Percentiles rank a stretch among this genome's conserved stretches.
Evolutionary conservation across 2,797 vertebrate genomes (phyloP).

Genomic region (Molossus alvarezi): DNA sequence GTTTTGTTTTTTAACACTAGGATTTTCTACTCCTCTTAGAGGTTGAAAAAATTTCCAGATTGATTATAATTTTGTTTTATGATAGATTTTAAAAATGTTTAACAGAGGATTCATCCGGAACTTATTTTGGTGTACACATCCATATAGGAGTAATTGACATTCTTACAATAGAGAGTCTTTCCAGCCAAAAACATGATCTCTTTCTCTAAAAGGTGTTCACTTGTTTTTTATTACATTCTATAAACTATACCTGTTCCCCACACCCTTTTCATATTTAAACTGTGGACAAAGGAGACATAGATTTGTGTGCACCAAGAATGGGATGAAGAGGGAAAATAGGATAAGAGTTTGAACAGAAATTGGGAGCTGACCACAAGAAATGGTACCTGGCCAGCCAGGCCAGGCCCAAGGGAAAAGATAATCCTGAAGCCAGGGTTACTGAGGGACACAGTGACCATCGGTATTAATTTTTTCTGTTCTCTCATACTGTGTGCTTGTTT

Average conservation of each 20-base stretch:
- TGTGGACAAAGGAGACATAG: neutral
- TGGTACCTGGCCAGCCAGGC: neutral
- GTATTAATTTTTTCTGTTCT: neutral
- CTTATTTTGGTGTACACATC: neutral
- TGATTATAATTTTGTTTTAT: constrained; percentile 5
- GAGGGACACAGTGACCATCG: neutral
- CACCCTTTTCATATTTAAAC: neutral
- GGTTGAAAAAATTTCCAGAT: neutral
- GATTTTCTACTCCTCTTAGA: neutral
- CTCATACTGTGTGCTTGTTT: neutral
- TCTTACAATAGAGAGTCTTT: neutral
- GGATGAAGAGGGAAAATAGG: neutral
- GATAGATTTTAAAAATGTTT: neutral
- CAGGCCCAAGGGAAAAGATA: neutral
- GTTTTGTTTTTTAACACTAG: neutral
- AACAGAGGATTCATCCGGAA: neutral
- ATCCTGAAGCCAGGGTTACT: neutral
- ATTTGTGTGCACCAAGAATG: neutral
- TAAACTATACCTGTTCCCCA: neutral
- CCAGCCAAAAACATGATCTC: neutral
- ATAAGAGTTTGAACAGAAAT: neutral
- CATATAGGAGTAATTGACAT: neutral
- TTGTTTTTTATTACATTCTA: neutral
- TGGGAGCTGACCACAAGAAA: neutral
- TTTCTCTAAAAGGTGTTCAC: constrained; percentile 1